Base-by-base conservation (phyloP, 2,888 invertebrate genomes). In the Apamea sordens region DNA sequence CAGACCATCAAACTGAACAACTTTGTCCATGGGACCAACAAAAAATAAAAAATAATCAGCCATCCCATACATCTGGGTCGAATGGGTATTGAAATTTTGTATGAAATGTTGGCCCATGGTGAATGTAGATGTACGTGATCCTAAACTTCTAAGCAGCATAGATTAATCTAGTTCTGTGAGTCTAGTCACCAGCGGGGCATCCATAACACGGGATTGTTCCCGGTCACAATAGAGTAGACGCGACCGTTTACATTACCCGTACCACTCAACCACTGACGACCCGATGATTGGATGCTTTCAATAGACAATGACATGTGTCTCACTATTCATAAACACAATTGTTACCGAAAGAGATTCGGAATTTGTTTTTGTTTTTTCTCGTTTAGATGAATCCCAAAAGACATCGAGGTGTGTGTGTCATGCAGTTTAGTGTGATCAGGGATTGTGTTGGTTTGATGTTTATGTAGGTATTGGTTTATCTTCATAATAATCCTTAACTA, bases 121-220 rank as follows among this genome's bases (percentile, higher is more conserved):
- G 32, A 50, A 56, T 36, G 59, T 36, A 18, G 5, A 50, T 15
- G 18, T 41, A 41, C 36, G 53, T 44, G 61, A 71, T 67, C 13
- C 15, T 68, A 80, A 80, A 76, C 44, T 75, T 44, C 28, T 67
- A 67, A 77, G 53, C n/a, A 77, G 53, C 21, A 86, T 65, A 72
- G 69, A 84, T 79, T 75, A 71, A 83, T 84, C 67, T 80, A 86
- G 79, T 89, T 85, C 88, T 83, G 83, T 85, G 83, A 71, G 80
- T 83, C 93, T 93, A 95, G 92, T 96, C 95, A 95, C 91, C 92
- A 89, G 80, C 84, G 90, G 92, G 90, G 94, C 93, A 95, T 95
- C 93, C 94, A 95, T 92, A 96, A 95, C 95, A 96, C 84, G 89
- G 91, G 89, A 96, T 96, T 96, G 96, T 96, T 94, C 89, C 82